Conservation (phyloP, 1,140 invertebrate species). For the Rhyacophila brunnea region DNA sequence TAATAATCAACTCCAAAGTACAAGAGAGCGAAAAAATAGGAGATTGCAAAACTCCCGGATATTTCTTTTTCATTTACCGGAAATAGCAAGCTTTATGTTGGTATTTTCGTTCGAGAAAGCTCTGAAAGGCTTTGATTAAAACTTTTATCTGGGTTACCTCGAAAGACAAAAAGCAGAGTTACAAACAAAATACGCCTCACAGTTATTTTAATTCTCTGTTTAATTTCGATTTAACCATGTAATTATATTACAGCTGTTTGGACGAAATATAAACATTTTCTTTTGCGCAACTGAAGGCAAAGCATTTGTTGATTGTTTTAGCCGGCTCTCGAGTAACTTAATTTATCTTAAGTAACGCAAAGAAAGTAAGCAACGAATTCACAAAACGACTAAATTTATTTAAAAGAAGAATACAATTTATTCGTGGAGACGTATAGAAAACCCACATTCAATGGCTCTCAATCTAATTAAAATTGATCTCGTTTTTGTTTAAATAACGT, state of each 20-base stretch:
- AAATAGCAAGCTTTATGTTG: constrained; percentile 1
- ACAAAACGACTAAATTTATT: no score
- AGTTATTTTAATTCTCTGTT: constrained; percentile 5
- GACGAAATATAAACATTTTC: constrained; percentile 5
- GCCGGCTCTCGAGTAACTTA: not conserved
- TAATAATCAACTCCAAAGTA: not conserved
- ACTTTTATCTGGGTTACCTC: constrained; percentile 6
- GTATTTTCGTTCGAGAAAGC: no score
- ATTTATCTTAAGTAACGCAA: not conserved
- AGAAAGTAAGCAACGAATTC: no score
- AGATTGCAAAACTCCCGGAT: not conserved
- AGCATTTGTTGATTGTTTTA: not conserved
- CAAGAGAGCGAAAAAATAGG: not conserved
- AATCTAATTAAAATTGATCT: no score
- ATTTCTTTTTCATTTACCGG: constrained; percentile 1
- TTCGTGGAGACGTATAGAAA: no score
- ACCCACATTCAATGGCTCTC: no score
- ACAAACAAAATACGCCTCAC: not conserved
- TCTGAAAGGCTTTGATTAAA: constrained; percentile 6
- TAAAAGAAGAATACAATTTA: no score
- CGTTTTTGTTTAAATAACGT: no score
- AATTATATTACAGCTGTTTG: constrained; percentile 6
- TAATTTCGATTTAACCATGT: constrained; percentile 2
- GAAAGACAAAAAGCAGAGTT: not conserved
- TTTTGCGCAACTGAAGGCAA: not conserved